Conservation (phyloP, 1,140 invertebrate genomes). For the Gyrodactylus bullatarudis region DNA sequence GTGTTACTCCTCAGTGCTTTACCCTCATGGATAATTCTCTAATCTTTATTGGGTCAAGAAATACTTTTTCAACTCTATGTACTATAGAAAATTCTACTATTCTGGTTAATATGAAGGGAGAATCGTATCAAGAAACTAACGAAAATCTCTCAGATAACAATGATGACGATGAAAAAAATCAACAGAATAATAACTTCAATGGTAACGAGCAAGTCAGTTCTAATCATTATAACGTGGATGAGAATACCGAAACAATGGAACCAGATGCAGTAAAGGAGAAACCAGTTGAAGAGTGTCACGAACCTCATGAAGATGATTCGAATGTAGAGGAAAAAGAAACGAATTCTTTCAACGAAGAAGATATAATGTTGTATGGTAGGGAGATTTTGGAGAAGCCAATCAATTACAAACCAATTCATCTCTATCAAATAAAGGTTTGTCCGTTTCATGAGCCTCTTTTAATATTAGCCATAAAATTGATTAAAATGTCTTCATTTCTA, state of each 20-base stretch:
- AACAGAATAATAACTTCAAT: too few relatives aligned
- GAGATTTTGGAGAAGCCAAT: not conserved
- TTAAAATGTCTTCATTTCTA: not conserved
- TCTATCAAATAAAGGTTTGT: not conserved
- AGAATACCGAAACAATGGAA: too few relatives aligned
- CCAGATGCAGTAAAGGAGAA: too few relatives aligned
- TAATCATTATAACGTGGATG: too few relatives aligned
- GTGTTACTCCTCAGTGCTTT: not conserved
- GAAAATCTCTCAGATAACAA: not conserved
- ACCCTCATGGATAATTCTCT: not conserved
- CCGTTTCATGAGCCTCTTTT: not conserved
- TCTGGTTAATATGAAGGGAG: not conserved
- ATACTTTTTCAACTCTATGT: not conserved
- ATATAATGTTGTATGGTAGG: not conserved
- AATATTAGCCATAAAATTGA: too few relatives aligned
- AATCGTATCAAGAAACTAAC: not conserved
- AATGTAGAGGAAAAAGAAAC: too few relatives aligned
- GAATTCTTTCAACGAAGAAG: not conserved
- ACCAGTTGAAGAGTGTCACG: too few relatives aligned
- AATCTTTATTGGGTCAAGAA: not conserved
- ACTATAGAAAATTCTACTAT: not conserved
- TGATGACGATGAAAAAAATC: not conserved
- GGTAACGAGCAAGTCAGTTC: too few relatives aligned
- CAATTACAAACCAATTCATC: not conserved
- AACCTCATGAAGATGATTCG: too few relatives aligned